Conservation (phyloP, 2,797 vertebrate genomes). For the Percopsis omiscomaycus region DNA sequence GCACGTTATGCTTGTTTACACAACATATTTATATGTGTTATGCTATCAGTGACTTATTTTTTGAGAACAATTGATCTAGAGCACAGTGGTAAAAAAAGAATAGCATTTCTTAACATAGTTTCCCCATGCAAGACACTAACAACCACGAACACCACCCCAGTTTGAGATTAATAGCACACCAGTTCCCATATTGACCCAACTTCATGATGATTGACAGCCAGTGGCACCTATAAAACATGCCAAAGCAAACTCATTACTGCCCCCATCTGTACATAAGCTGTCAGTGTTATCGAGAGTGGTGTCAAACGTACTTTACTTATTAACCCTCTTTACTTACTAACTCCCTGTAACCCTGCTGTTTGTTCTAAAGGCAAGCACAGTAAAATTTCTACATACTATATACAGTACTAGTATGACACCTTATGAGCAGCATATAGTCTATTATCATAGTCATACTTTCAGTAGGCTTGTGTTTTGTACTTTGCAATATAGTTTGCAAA, state of each 20-base stretch:
- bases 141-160: slow-evolving; percentile 27
- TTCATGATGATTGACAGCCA: slow-evolving; percentile 63
- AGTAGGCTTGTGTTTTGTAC: no score
- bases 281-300: slow-evolving; percentile 66
- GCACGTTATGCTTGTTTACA: no score
- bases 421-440: neutral
- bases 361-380: slow-evolving; percentile 44
- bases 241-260: slow-evolving; percentile 62
- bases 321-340: no score
- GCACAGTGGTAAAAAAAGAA: neutral
- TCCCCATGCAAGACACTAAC: slow-evolving; percentile 37
- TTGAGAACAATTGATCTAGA: no score
- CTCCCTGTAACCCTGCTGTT: slow-evolving; percentile 5
- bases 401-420: slow-evolving; percentile 12
- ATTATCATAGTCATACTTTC: neutral
- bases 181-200: slow-evolving; percentile 30
- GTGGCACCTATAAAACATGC: slow-evolving; percentile 69
- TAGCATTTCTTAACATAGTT: slow-evolving; percentile 30
- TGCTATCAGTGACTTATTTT: no score
- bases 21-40: no score
- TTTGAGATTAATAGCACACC: slow-evolving; percentile 47
- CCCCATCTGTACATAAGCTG: slow-evolving; percentile 62
- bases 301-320: no score
- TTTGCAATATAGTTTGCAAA: no score
- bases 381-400: slow-evolving; percentile 30